Percentiles rank a stretch among this genome's conserved stretches.
Evolutionary conservation across 1,140 invertebrate genomes (phyloP).

Genomic region (Aleiodes sp.): DNA sequence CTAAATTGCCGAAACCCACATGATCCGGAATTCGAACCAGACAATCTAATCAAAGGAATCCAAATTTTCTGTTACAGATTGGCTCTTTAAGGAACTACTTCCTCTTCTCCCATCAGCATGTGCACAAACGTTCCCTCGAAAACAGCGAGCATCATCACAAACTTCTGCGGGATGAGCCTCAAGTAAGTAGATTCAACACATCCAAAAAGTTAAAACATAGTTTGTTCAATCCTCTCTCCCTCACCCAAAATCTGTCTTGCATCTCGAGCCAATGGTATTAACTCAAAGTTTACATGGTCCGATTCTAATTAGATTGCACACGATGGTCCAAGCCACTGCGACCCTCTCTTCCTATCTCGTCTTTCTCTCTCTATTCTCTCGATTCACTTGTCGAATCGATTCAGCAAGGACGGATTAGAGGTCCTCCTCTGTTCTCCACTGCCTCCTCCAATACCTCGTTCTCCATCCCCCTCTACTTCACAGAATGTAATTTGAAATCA

Average conservation of each 20-base stretch:
- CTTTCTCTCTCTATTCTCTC: not conserved
- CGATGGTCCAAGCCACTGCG: not conserved
- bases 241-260: conserved; percentile 13
- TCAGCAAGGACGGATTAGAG: not conserved
- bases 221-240: not conserved
- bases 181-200: conserved; percentile 69
- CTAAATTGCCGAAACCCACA: not conserved
- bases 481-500: conserved; percentile 18
- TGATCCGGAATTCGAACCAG: conserved; percentile 33
- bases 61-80: conserved; percentile 73
- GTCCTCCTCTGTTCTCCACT: not conserved
- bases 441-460: not conserved
- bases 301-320: conserved; percentile 24
- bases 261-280: conserved; percentile 9
- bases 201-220: conserved; percentile 7
- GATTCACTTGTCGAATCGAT: conserved; percentile 14
- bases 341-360: not conserved
- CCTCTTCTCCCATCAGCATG: conserved; percentile 80
- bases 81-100: conserved; percentile 85
- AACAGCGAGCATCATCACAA: conserved; percentile 78
- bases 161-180: conserved; percentile 76
- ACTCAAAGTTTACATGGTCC: conserved; percentile 23
- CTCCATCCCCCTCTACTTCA: not conserved
- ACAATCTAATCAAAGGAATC: no score
- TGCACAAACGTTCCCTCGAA: conserved; percentile 82